These are phyloP conservation scores for Bos javanicus DNA, from an alignment of 2,113 vertebrate species.

Conservation along the genomic window DNA sequence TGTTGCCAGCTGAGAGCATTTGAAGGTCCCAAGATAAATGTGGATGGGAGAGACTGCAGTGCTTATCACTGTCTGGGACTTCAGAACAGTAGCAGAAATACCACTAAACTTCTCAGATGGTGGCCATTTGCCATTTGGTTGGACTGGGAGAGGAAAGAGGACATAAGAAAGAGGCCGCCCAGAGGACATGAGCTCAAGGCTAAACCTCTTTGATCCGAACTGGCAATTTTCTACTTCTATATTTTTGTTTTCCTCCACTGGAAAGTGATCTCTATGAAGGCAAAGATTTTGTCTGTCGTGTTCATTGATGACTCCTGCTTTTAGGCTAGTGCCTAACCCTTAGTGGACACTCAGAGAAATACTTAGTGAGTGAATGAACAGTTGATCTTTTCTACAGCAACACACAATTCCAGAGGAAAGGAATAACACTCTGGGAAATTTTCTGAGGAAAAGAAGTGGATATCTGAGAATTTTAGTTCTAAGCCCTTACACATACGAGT, in stretches of 20 bases:
- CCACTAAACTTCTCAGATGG: neutral
- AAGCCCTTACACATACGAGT: neutral
- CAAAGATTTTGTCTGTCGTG: neutral
- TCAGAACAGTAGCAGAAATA: neutral
- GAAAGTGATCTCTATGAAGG: neutral
- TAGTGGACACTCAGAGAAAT: neutral
- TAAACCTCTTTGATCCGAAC: neutral
- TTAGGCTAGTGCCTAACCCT: too few relatives aligned
- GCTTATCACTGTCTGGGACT: too few relatives aligned
- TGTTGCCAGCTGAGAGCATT: neutral
- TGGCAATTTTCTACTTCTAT: neutral
- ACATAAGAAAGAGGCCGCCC: accelerated
- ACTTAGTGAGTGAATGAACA: neutral
- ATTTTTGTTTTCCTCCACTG: neutral
- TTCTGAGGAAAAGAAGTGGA: neutral
- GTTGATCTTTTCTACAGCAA: neutral
- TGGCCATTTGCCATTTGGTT: neutral
- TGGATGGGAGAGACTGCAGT: neutral
- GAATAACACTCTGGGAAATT: neutral
- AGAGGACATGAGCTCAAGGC: neutral
- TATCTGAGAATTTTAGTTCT: neutral
- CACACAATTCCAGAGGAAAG: neutral
- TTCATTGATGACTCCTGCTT: neutral
- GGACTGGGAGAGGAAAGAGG: neutral
- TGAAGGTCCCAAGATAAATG: neutral